Evolutionary conservation across 2,888 invertebrate species (phyloP).

Genomic region (Syrista parreyssii): DNA sequence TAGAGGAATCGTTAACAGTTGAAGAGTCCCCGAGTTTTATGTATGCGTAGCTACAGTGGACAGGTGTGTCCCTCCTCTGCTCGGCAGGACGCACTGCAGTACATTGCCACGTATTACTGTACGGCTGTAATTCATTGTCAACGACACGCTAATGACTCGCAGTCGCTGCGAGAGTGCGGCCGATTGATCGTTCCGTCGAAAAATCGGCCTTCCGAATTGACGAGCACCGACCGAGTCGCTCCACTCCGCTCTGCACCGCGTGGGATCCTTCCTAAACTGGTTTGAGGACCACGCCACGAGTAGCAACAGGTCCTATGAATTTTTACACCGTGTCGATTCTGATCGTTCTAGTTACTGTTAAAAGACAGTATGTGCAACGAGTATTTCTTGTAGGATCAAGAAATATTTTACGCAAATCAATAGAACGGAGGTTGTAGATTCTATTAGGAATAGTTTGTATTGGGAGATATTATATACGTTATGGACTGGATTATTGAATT

Average conservation of each 20-base stretch:
- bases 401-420: not conserved
- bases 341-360: not conserved
- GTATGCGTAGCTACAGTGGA: not conserved
- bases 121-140: not conserved
- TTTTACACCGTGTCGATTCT: not conserved
- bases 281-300: not conserved
- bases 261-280: not conserved
- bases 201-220: not conserved
- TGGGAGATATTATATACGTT: not conserved
- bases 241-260: not conserved
- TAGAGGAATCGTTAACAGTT: not conserved
- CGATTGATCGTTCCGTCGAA: not conserved
- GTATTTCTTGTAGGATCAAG: not conserved
- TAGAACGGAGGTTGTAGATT: not conserved
- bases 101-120: not conserved
- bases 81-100: not conserved
- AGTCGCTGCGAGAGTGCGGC: not conserved
- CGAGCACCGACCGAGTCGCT: not conserved
- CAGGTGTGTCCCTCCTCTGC: not conserved
- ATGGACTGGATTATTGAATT: not conserved
- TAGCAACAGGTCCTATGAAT: not conserved
- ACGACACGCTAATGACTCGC: not conserved
- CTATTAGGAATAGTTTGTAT: not conserved
- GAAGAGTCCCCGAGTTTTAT: not conserved
- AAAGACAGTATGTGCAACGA: not conserved